Percentiles rank a stretch among this genome's conserved stretches.
These are phyloP conservation scores for Ormyrus nitidulus DNA, from an alignment of 2,888 invertebrate species.

Conservation along the genomic window DNA sequence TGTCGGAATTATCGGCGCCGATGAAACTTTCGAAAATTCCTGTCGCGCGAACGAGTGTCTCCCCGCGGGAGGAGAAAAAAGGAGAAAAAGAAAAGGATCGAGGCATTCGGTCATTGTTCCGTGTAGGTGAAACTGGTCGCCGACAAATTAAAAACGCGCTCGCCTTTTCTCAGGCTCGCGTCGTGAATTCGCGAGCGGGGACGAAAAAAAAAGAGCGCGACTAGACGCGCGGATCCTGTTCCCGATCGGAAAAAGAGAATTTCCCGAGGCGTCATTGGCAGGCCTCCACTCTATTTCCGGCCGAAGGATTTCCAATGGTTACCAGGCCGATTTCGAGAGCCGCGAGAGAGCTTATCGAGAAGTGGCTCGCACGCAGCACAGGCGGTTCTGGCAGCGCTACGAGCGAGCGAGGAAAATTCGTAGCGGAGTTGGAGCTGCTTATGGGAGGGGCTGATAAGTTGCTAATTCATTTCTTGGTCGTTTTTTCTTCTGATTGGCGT, in stretches of 20 bases:
- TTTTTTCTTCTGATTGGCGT: too few species aligned
- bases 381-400: too few species aligned
- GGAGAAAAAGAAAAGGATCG: too few species aligned
- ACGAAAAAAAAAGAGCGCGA: neutral
- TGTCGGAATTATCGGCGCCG: neutral
- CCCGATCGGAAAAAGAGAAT: neutral
- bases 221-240: neutral
- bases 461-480: too few species aligned
- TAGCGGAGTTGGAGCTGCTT: too few species aligned
- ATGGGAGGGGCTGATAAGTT: too few species aligned
- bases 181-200: too few species aligned
- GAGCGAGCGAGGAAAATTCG: too few species aligned
- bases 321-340: neutral
- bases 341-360: too few species aligned
- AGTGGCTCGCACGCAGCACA: too few species aligned
- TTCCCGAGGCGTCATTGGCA: slow-evolving; percentile 29
- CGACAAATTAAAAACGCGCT: neutral
- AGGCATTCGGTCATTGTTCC: neutral
- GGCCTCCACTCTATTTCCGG: slow-evolving; percentile 48
- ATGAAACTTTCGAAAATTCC: slow-evolving; percentile 49
- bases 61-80: too few species aligned
- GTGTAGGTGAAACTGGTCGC: neutral
- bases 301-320: slow-evolving; percentile 37
- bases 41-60: neutral
- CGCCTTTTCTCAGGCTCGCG: too few species aligned